These are phyloP conservation scores for Salvator merianae DNA, from an alignment of 2,113 vertebrate species.

Conservation along the genomic window DNA sequence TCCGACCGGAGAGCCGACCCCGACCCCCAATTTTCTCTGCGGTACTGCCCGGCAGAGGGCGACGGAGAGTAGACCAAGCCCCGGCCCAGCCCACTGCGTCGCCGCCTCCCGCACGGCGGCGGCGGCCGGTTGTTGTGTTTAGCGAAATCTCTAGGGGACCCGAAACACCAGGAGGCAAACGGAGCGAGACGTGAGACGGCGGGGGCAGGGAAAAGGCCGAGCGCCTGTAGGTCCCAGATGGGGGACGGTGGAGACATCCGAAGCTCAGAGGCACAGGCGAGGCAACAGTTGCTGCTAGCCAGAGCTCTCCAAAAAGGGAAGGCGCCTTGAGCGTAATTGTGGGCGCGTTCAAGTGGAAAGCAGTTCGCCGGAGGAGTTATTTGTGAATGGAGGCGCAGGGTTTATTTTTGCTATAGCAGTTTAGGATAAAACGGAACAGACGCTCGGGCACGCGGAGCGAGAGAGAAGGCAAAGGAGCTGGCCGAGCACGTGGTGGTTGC, in stretches of 20 bases:
- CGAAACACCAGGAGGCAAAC: slow-evolving; percentile 38
- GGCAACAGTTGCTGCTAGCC: background rate
- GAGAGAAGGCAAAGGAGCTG: background rate
- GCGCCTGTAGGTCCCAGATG: rapidly evolving
- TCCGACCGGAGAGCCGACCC: no score
- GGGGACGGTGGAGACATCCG: background rate
- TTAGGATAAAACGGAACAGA: background rate
- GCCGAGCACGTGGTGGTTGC: background rate
- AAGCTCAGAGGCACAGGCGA: no score
- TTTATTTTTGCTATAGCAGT: no score
- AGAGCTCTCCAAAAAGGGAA: background rate
- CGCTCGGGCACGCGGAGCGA: background rate
- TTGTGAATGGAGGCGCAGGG: background rate
- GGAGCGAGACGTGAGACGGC: background rate
- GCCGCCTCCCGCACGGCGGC: background rate
- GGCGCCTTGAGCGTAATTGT: background rate
- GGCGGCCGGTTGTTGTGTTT: slow-evolving; percentile 28
- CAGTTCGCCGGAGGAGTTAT: no score
- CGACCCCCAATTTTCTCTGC: background rate
- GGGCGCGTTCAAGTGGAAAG: background rate
- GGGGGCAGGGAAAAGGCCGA: background rate
- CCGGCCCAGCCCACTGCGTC: background rate
- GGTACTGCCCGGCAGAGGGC: background rate
- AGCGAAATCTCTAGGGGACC: slow-evolving; percentile 72
- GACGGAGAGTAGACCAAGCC: background rate